Evolutionary conservation across 2,888 invertebrate genomes (phyloP).

Genomic region (Gerosis bhagava): DNA sequence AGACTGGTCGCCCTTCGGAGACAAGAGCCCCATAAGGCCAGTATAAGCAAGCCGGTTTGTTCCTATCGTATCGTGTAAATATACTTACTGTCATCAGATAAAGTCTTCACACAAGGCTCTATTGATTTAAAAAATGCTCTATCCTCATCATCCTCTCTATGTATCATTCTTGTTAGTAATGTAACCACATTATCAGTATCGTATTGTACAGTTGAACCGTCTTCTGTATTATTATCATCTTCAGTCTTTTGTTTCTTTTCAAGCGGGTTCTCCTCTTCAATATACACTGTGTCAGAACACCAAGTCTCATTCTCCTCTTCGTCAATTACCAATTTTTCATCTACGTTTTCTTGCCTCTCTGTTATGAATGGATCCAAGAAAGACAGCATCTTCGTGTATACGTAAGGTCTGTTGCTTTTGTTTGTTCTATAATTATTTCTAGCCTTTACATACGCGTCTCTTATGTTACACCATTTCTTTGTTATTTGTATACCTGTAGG

Average conservation of each 20-base stretch:
- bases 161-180: constrained; percentile 51
- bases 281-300: constrained; percentile 49
- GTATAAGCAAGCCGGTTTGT: too few relatives aligned
- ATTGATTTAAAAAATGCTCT: constrained; percentile 63
- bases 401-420: constrained; percentile 42
- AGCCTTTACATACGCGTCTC: constrained; percentile 54
- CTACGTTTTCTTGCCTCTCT: constrained; percentile 35
- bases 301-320: constrained; percentile 44
- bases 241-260: constrained; percentile 32
- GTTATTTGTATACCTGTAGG: constrained; percentile 46
- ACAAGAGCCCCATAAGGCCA: too few relatives aligned
- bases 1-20: too few relatives aligned
- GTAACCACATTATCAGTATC: constrained; percentile 41
- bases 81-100: constrained; percentile 52
- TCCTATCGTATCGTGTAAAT: too few relatives aligned
- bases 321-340: constrained; percentile 29
- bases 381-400: constrained; percentile 47
- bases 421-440: constrained; percentile 31
- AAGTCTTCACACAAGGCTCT: constrained; percentile 52
- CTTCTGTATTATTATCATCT: constrained; percentile 7
- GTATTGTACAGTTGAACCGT: background rate
- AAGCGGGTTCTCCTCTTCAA: constrained; percentile 38
- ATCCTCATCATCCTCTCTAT: constrained; percentile 64
- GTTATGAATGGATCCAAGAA: constrained; percentile 47
- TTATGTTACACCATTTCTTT: constrained; percentile 53